Evolutionary conservation across 2,797 vertebrate genomes (phyloP).

Genomic region (Scyliorhinus canicula): DNA sequence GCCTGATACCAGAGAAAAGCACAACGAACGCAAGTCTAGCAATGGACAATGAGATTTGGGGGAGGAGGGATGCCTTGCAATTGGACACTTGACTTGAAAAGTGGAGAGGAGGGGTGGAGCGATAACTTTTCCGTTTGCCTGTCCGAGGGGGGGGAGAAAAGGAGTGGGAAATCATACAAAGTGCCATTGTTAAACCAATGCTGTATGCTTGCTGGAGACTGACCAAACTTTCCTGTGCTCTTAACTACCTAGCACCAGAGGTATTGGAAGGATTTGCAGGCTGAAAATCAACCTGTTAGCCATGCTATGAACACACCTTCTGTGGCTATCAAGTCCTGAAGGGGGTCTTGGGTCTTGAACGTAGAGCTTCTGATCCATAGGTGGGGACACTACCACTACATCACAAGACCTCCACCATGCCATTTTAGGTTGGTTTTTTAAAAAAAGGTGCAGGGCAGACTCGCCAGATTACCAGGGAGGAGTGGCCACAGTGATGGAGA

Average conservation of each 20-base stretch:
- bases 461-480: neutral
- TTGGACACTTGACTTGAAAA: neutral
- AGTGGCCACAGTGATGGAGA: neutral
- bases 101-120: neutral
- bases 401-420: too few species aligned
- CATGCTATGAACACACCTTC: too few species aligned
- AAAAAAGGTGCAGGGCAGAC: neutral
- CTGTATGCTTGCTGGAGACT: neutral
- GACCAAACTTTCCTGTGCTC: too few species aligned
- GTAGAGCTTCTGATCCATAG: too few species aligned
- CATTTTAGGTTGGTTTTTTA: neutral
- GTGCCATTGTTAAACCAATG: too few species aligned
- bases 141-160: too few species aligned
- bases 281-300: too few species aligned
- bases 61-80: neutral
- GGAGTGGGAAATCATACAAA: neutral
- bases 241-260: too few species aligned
- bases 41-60: neutral
- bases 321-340: too few species aligned
- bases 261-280: too few species aligned
- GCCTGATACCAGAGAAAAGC: neutral
- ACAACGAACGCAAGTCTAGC: neutral
- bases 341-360: too few species aligned
- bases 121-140: neutral
- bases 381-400: too few species aligned